Conservation (phyloP, 2,113 vertebrate genomes). For the Lagopus muta region DNA sequence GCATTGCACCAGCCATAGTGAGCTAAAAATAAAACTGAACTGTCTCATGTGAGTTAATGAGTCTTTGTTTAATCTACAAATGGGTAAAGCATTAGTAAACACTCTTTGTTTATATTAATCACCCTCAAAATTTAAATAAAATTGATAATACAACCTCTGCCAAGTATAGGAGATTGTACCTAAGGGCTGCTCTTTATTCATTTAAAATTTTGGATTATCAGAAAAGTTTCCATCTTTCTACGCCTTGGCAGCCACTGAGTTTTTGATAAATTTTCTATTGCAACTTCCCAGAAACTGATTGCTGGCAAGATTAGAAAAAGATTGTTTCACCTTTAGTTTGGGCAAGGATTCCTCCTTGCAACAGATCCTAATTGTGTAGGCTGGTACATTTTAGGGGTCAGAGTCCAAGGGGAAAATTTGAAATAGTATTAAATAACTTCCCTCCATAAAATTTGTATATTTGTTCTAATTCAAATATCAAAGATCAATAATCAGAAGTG, state of each 20-base stretch:
- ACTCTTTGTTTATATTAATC: slow-evolving; percentile 5
- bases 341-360: not conserved
- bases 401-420: not conserved
- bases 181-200: not conserved
- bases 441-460: not conserved
- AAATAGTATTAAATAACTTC: not conserved
- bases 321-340: slow-evolving; percentile 16
- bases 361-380: not conserved
- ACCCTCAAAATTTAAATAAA: not conserved
- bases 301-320: not conserved
- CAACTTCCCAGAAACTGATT: not conserved
- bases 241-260: not conserved
- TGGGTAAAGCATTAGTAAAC: slow-evolving; percentile 30
- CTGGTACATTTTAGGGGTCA: not conserved
- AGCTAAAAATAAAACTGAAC: slow-evolving; percentile 30
- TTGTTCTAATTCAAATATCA: not conserved
- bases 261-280: not conserved
- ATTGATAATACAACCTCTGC: not conserved
- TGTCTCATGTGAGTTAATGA: slow-evolving; percentile 23
- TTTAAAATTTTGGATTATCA: not conserved
- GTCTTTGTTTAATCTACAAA: slow-evolving; percentile 41
- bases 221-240: not conserved
- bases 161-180: not conserved
- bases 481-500: not conserved
- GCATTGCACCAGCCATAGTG: not conserved